Conservation (phyloP, 2,888 invertebrate genomes). For the Petrolisthes manimaculis region DNA sequence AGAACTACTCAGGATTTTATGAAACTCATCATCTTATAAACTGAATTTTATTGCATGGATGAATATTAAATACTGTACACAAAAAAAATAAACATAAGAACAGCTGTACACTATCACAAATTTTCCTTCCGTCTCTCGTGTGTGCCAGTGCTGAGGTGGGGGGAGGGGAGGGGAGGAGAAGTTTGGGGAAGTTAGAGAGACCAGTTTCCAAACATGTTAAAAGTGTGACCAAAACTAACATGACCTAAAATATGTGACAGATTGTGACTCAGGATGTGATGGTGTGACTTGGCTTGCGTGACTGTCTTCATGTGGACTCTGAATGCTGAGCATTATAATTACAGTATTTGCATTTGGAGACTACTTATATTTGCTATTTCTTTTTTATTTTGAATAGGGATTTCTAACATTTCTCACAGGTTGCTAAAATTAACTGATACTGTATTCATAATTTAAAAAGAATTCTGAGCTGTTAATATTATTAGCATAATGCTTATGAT, state of each 20-base stretch:
- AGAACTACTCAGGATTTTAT: too few relatives aligned
- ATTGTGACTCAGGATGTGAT: background rate
- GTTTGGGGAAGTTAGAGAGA: background rate
- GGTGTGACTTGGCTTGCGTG: constrained; percentile 13
- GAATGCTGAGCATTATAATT: background rate
- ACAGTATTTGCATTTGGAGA: background rate
- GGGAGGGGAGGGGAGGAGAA: constrained; percentile 1
- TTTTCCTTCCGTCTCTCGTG: constrained; percentile 31
- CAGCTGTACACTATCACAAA: constrained; percentile 58
- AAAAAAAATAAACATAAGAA: constrained; percentile 47
- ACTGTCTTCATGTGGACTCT: background rate
- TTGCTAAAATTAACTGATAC: too few relatives aligned
- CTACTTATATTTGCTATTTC: too few relatives aligned
- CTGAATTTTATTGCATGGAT: constrained; percentile 59
- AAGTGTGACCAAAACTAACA: background rate
- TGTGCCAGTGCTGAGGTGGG: constrained; percentile 20
- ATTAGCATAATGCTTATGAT: too few relatives aligned
- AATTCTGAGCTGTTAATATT: too few relatives aligned
- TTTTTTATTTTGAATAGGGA: too few relatives aligned
- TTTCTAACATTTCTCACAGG: too few relatives aligned
- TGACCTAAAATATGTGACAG: background rate
- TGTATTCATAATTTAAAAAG: too few relatives aligned
- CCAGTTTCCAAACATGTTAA: constrained; percentile 12
- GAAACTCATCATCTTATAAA: constrained; percentile 31
- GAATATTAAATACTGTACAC: constrained; percentile 64